Percentiles rank a stretch among this genome's conserved stretches.
Conservation (phyloP, 1,140 invertebrate genomes). For the Chymomyza costata region DNA sequence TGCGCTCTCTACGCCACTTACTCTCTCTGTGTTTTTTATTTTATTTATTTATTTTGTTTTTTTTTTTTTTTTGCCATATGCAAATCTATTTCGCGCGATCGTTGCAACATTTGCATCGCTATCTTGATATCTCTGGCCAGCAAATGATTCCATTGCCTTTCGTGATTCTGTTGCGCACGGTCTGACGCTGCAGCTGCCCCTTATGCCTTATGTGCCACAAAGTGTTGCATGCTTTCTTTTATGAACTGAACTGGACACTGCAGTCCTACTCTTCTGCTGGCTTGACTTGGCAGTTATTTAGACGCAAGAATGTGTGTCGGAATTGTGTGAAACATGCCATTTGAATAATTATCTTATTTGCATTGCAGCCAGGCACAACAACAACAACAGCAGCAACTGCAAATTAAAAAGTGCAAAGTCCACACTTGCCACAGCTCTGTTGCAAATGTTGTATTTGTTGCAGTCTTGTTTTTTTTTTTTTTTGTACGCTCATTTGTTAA, state of each 20-base stretch:
- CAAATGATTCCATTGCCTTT: slow-evolving; percentile 72
- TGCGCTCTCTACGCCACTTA: background rate
- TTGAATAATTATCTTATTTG: slow-evolving; percentile 75
- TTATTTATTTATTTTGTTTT: background rate
- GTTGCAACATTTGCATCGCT: slow-evolving; percentile 69
- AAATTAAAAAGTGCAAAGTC: slow-evolving; percentile 61
- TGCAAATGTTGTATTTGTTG: background rate
- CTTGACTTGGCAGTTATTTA: slow-evolving; percentile 25
- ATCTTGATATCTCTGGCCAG: slow-evolving; percentile 68
- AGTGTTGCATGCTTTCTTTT: slow-evolving; percentile 1
- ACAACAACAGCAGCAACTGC: slow-evolving; percentile 50
- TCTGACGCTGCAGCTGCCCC: background rate
- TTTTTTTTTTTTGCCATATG: slow-evolving; percentile 36
- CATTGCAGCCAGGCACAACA: slow-evolving; percentile 43
- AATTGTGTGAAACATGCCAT: slow-evolving; percentile 75
- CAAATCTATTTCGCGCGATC: slow-evolving; percentile 71
- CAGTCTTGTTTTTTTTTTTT: background rate
- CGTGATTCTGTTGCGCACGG: slow-evolving; percentile 39
- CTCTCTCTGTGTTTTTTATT: background rate
- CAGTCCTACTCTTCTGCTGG: background rate
- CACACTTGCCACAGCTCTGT: background rate
- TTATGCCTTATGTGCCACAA: background rate
- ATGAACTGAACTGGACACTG: background rate
- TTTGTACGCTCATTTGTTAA: slow-evolving; percentile 40
- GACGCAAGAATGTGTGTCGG: slow-evolving; percentile 59